Percentiles rank a stretch among this genome's conserved stretches.
Conservation (phyloP, 2,888 invertebrate species). For the Stenotaenia linearis region DNA sequence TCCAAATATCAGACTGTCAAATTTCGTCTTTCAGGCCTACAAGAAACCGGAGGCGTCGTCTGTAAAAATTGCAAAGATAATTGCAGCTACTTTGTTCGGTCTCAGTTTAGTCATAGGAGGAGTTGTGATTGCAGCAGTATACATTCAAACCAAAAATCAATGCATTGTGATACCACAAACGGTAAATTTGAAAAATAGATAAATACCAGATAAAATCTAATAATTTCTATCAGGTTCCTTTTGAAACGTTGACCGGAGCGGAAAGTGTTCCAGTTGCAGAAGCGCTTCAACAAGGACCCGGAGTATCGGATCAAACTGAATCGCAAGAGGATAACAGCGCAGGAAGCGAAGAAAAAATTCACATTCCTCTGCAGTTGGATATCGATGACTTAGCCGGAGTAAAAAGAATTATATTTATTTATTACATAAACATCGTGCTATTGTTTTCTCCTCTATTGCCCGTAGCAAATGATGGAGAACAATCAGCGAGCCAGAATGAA, state of each 20-base stretch:
- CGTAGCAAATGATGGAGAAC: constrained; percentile 53
- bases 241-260: constrained; percentile 4
- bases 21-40: constrained; percentile 81
- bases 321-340: constrained; percentile 16
- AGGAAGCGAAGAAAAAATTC: neutral
- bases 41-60: constrained; percentile 62
- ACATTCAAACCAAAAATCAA: constrained; percentile 72
- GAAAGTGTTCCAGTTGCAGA: constrained; percentile 29
- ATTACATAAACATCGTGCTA: neutral
- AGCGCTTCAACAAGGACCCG: neutral
- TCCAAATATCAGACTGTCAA: too few relatives aligned
- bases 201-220: neutral
- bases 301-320: neutral
- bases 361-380: constrained; percentile 70
- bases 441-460: constrained; percentile 36
- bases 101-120: constrained; percentile 74
- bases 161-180: constrained; percentile 49
- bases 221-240: neutral
- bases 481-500: constrained; percentile 70
- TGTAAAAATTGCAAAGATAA: constrained; percentile 79
- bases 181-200: neutral
- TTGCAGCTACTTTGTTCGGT: constrained; percentile 72
- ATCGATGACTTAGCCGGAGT: constrained; percentile 75
- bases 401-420: neutral
- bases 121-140: constrained; percentile 76